A percentile compares a stretch with the other conserved stretches of the same genome.
Conservation (phyloP, 1,140 invertebrate species). For the Eulimnadia texana region DNA sequence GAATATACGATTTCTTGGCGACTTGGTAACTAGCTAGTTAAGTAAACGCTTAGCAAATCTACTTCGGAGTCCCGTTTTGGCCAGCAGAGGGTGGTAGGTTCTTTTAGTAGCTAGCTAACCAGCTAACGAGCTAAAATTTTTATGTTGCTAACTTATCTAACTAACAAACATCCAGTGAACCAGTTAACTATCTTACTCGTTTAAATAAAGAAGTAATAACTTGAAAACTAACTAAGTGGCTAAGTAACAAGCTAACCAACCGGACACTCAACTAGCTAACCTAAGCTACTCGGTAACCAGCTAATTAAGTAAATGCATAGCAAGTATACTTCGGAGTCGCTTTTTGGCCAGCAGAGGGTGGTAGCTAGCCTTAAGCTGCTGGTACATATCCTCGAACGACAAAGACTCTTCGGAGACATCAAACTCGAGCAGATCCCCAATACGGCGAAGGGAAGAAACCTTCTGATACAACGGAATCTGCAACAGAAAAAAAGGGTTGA, state of each 20-base stretch:
- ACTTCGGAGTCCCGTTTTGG: too few species aligned
- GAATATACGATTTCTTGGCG: too few species aligned
- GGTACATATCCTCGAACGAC: neutral
- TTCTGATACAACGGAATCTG: neutral
- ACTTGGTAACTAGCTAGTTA: too few species aligned
- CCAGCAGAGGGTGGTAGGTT: too few species aligned
- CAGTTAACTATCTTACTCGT: too few species aligned
- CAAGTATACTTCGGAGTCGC: neutral
- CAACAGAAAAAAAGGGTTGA: neutral
- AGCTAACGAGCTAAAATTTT: too few species aligned
- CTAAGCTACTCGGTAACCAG: neutral
- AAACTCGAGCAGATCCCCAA: neutral
- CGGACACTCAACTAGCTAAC: neutral
- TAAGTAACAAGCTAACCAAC: neutral
- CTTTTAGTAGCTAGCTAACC: too few species aligned
- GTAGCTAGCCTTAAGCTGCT: neutral
- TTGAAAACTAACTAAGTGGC: neutral
- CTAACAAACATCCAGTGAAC: too few species aligned
- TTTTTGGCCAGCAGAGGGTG: neutral
- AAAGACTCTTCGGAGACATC: neutral
- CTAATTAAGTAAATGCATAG: neutral
- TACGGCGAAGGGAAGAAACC: neutral
- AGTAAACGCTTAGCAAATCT: too few species aligned
- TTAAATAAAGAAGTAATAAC: neutral
- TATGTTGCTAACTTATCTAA: too few species aligned